A percentile compares a stretch with the other conserved stretches of the same genome.
These are phyloP conservation scores for Blastobasis adustella DNA, from an alignment of 2,888 invertebrate genomes.

Conservation along the genomic window DNA sequence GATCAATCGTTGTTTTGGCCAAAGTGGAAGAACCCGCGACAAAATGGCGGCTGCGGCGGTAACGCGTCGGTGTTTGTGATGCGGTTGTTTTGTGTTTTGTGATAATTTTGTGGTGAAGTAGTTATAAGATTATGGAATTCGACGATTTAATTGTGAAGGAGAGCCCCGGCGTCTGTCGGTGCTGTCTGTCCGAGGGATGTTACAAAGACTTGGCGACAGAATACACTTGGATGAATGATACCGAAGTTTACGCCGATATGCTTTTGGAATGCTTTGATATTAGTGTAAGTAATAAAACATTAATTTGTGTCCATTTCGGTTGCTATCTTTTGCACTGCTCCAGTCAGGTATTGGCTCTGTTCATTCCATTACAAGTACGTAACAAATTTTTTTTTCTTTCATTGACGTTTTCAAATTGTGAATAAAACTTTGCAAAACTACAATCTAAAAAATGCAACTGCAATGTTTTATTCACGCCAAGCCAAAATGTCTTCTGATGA, in stretches of 20 bases:
- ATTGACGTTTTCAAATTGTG: too few species aligned
- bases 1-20: background rate
- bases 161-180: conserved; percentile 65
- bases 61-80: conserved; percentile 10
- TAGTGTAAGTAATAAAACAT: conserved; percentile 41
- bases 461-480: too few species aligned
- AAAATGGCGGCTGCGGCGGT: conserved; percentile 20
- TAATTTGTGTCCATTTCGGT: background rate
- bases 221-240: conserved; percentile 64
- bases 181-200: conserved; percentile 65
- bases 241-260: conserved; percentile 67
- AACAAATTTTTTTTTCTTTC: too few species aligned
- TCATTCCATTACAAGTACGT: too few species aligned
- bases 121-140: conserved; percentile 48
- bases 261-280: conserved; percentile 66
- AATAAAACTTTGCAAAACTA: too few species aligned
- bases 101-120: conserved; percentile 10
- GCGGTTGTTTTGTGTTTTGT: conserved; percentile 2
- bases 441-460: too few species aligned
- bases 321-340: background rate
- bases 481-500: too few species aligned
- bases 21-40: conserved; percentile 3
- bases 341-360: too few species aligned
- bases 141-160: conserved; percentile 60
- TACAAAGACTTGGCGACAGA: conserved; percentile 61